Conservation (phyloP, 2,797 vertebrate genomes). For the Phataginus tetradactyla region DNA sequence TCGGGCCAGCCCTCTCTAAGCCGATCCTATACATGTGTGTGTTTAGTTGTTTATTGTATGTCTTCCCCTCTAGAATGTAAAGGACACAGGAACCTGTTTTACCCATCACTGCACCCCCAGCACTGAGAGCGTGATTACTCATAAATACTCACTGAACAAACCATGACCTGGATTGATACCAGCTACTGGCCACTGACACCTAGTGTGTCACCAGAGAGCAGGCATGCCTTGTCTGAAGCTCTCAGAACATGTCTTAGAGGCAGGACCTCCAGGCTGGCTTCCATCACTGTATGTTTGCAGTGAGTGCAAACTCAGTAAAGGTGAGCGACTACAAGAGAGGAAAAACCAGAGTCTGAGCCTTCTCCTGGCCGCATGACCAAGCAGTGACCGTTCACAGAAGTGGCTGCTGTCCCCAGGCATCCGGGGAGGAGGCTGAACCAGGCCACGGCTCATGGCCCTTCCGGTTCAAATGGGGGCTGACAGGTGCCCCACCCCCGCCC, state of each 20-base stretch:
- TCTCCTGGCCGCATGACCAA: background rate
- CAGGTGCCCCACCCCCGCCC: accelerated
- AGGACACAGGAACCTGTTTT: background rate
- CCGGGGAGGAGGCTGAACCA: background rate
- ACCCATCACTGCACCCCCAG: background rate
- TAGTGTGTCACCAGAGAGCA: background rate
- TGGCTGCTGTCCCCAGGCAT: background rate
- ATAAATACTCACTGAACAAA: background rate
- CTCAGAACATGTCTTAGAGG: background rate
- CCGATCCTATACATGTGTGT: no score
- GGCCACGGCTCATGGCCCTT: background rate
- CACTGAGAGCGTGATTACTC: background rate
- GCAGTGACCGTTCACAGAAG: background rate
- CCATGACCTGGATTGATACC: background rate
- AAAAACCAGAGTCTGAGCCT: background rate
- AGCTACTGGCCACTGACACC: background rate
- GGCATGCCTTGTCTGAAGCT: background rate
- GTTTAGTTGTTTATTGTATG: background rate
- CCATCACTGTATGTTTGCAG: no score
- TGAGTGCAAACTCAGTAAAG: background rate
- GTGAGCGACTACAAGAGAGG: background rate
- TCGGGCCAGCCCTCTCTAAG: background rate
- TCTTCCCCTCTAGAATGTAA: background rate
- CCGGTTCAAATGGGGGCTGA: background rate
- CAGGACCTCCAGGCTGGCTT: no score